Base-by-base conservation (phyloP, 2,113 vertebrate genomes). In the Phyllopteryx taeniolatus region DNA sequence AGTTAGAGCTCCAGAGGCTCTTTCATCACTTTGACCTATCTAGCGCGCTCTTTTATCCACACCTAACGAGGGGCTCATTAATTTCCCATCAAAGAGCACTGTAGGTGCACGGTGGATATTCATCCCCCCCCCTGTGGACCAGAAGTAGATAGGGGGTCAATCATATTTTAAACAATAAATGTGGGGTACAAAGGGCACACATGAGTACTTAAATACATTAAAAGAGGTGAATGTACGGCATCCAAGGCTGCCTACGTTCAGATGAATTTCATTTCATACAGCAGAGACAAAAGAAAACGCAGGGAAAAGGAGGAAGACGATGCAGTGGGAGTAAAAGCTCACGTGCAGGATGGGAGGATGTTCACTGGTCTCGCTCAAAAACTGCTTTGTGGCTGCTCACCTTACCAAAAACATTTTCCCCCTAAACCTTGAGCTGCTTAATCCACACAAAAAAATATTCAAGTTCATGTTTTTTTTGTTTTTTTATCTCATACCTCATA, bases 11-110 rank as follows among this genome's bases (percentile, higher is more conserved):
- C 70, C 61, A 83, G 66, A 73, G 82, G 72, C 77, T 75, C 79
- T 90, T 89, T 90, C 87, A 90, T 90, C 85, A 75, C 70, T 75
- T 77, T 87, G 75, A 90, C 89, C 88, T 83, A 78, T 74, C 65
- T 68, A 51, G 68, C 78, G 74, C 78, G 71, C 71, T 56, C 89
- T 87, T 89, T 90, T 73, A 91, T 91, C 85, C 71, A 42, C 68
- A 47, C 5, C 80, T 86, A 86, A 88, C 22, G 62, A 75, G 67
- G 44, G 65, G 59, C 79, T 90, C 83, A 90, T 91, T 88, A 85
- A 90, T 85, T 82, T 80, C 73, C 86, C 79, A 91, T 90, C 89
- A 90, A 90, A 89, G 80, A 67, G 75, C 69, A 49, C 43, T 68
- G 56, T 62, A 79, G 64, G 69, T 83, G 77, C 54, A 43, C 51